Evolutionary conservation across 64 coral and sea anemone genomes (phyloP), one percentile per base, ranked within the genome.

Genomic region (Acropora yongei): DNA sequence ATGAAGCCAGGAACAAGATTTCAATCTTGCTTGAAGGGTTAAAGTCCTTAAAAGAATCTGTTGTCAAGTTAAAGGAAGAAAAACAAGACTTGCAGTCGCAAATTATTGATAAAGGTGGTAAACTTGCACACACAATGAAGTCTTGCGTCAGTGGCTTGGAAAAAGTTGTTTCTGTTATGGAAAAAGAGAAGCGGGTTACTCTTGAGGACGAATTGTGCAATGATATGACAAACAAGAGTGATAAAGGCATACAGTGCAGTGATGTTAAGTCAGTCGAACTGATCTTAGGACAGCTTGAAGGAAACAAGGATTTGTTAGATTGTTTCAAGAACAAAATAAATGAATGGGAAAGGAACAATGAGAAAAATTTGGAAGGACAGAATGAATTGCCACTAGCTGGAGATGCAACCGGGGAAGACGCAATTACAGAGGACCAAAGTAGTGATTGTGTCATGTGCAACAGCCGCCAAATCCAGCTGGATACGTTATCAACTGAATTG

Each of bases 271-370:
- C 82, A 47, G 65, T 71, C 3, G 79, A 90, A 47, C 63, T 84
- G 75, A 63, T 95, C 41, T 80, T 90, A 71, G 19, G 76, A 1
- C 89, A 95, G 86, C 82, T 91, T 75, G 93, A 90, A 76, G 93
- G 91, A 77, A 95, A 78, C 75, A 81, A 91, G 49, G 57, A 87
- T 0, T 71, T 75, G 61, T 68, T 91, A 0, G 75, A 91, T 12
- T 47, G 43, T 17, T 78, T 95, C n/a, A 88, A 53, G 44, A 84
- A 86, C 61, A 90, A 17, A 76, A 45, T 95, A 10, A 87, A 91
- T 75, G 89, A 91, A 88, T 2, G 87, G 2, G 66, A 95, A 87
- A 79, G 91, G 1, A 44, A 14, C 11, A 42, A 46, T 20, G 49
- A 53, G 45, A 47, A 75, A 91, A 90, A 16, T 72, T 3, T 76